Base-by-base conservation (phyloP, 2,888 invertebrate genomes). In the Drosophila melanocephala region DNA sequence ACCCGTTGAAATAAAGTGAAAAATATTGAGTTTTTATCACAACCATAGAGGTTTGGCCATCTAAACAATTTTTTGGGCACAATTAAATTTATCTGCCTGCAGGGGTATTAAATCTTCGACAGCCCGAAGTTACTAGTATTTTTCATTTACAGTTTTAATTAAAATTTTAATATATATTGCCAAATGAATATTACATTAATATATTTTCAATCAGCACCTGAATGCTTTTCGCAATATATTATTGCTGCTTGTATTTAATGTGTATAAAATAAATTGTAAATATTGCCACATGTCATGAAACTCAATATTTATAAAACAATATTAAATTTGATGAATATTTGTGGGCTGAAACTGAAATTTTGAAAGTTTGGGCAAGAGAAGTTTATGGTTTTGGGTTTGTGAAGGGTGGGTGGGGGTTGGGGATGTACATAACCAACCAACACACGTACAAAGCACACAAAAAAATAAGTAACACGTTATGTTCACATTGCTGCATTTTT, bases 111-210 rank as follows among this genome's bases (percentile, higher is more conserved):
- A 16, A 7, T 39, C 47, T 65, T 68, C 50, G 55, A 28, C 26
- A 19, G 5, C 12, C 33, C 55, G 33, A 33, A 68, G 64, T 32
- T 3, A 28, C 26, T 12, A 12, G 44, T 12, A 55, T 65, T 57
- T 26, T 26, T 16, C 12, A 35, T 47, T 58, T 16, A 69, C 1
- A 73, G 6, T 50, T 56, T n/a, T 50, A 32, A 32, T 61, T 22
- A 61, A 52, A 33, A 64, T 52, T 42, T 61, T 16, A 19, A 22
- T 22, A 19, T 37, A 14, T 33, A 9, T 51, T 60, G 10, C 47
- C 44, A 79, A 91, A 86, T 82, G 83, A 83, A 92, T 89, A 88
- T 88, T 88, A 91, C 88, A 90, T 77, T 83, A 87, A 91, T 89
- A 91, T 77, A 83, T 83, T 84, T 84, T 84, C 52, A 73, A 71